These are phyloP conservation scores for Petrocephalus sullivani DNA, from an alignment of 2,797 vertebrate genomes.

Conservation along the genomic window DNA sequence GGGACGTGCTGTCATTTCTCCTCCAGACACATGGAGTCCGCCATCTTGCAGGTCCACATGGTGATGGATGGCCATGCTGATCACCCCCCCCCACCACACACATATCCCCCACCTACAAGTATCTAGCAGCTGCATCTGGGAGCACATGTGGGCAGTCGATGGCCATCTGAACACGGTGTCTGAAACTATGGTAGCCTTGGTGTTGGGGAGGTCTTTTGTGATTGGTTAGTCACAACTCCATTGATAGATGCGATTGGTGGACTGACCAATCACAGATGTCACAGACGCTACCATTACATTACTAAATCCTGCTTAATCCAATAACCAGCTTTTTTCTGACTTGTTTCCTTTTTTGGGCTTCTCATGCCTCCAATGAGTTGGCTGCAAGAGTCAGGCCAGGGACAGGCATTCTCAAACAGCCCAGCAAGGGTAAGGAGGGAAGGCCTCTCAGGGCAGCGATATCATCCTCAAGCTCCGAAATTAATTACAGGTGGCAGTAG, in stretches of 20 bases:
- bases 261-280: background rate
- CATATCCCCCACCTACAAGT: background rate
- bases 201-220: background rate
- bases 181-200: background rate
- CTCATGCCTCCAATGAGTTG: background rate
- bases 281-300: background rate
- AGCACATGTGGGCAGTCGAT: background rate
- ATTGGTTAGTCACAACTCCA: background rate
- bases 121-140: constrained; percentile 8
- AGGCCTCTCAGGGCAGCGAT: background rate
- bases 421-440: background rate
- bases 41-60: constrained; percentile 22
- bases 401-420: background rate
- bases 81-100: constrained; percentile 11
- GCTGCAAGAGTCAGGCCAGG: background rate
- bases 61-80: constrained; percentile 35
- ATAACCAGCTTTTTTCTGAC: background rate
- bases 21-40: constrained; percentile 32
- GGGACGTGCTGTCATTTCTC: constrained; percentile 14
- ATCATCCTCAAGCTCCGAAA: background rate
- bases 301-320: background rate
- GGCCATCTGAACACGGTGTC: background rate
- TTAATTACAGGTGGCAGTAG: background rate
- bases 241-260: background rate
- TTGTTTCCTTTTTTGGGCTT: background rate